Evolutionary conservation across 2,888 invertebrate genomes (phyloP).

Genomic region (Lissocephala sabroskyi): DNA sequence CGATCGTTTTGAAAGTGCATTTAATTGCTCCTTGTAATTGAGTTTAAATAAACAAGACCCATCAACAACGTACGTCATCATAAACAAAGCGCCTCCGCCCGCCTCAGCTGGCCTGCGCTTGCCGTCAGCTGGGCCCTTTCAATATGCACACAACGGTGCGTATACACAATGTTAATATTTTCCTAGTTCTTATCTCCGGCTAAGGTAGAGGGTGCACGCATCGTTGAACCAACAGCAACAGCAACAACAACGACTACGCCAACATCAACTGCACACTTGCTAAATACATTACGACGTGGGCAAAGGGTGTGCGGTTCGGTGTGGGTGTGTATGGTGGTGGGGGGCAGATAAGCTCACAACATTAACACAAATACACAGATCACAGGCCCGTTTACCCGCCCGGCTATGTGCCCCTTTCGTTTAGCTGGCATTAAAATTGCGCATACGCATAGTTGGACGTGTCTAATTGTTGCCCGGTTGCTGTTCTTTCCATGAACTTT

Average conservation of each 20-base stretch:
- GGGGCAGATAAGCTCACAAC: constrained; percentile 12
- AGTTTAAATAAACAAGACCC: constrained; percentile 32
- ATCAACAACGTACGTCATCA: too few species aligned
- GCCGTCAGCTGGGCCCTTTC: background rate
- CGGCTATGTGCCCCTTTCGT: too few species aligned
- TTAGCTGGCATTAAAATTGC: background rate
- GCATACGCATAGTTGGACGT: constrained; percentile 7
- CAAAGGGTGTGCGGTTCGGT: too few species aligned
- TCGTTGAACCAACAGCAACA: constrained; percentile 20
- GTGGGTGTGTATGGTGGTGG: too few species aligned
- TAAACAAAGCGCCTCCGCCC: too few species aligned
- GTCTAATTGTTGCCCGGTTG: background rate
- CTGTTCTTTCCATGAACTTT: too few species aligned
- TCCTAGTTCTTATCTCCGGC: constrained; percentile 27
- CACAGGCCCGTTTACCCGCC: background rate
- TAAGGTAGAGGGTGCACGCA: constrained; percentile 21
- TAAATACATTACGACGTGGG: constrained; percentile 8
- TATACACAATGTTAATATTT: constrained; percentile 20
- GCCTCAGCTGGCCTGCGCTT: background rate
- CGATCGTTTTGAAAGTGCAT: constrained; percentile 41
- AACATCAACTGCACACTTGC: constrained; percentile 19
- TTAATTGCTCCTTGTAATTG: constrained; percentile 39
- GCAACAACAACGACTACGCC: constrained; percentile 15
- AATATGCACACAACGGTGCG: constrained; percentile 14
- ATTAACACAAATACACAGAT: background rate